Base-by-base conservation (phyloP, 1,140 invertebrate genomes). In the Solen grandis region DNA sequence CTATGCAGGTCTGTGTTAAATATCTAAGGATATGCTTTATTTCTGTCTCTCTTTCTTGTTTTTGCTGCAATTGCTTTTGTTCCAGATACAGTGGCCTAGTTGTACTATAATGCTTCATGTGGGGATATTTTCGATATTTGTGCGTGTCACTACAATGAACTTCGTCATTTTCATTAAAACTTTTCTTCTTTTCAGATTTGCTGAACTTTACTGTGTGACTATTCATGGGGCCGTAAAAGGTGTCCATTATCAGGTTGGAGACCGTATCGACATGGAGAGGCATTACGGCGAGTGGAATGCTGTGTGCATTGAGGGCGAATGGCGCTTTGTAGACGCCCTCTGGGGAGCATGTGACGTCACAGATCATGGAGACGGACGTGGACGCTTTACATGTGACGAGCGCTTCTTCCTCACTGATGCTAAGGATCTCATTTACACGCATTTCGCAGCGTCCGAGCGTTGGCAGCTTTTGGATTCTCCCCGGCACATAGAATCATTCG, bases 361-460 rank as follows among this genome's bases (percentile, higher is more conserved):
- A 36, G 79, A 81, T 31, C 70, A 46, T 4, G 72, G 62, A 0
- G 69, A 80, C 57, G 57, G 81, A 52, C 31, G 81, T 68, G 74
- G 68, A 5, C n/a, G 84, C 65, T 87, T 86, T 74, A 81, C 87
- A 27, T 88, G 86, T 62, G 90, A 91, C 36, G 90, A 91, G 60
- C 87, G 88, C 65, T 91, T 89, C 83, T 94, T 94, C 88, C 87
- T 94, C 14, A 93, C 93, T 5, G 93, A 94, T 83, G 93, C 93
- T 1, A 88, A 93, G 27, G 88, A 92, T 29, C 78, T 94, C 60
- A 92, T 93, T 54, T 92, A 89, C 85, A 92, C 93, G 0, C 93
- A 94, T 87, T 93, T 92, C 77, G 93, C 93, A 0, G 91, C 91
- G 74, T 85, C 90, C 60, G 35, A 63, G 22, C 66, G 73, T 29